A percentile compares a stretch with the other conserved stretches of the same genome.
Conservation (phyloP, 2,113 vertebrate species). For the Felis chaus region DNA sequence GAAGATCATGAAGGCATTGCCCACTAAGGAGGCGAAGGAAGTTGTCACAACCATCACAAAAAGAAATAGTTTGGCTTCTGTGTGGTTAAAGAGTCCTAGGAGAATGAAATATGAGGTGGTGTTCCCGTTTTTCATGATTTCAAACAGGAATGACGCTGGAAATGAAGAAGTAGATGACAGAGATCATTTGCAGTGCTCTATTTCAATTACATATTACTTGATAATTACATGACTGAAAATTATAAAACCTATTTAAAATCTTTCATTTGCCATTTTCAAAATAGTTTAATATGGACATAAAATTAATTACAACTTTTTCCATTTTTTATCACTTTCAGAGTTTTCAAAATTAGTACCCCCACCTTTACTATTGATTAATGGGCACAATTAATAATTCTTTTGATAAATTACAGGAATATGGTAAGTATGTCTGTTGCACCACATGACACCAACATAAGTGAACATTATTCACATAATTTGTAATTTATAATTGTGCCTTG, state of each 20-base stretch:
- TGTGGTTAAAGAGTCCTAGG: not conserved
- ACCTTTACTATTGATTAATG: not conserved
- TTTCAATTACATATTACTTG: not conserved
- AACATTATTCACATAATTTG: not conserved
- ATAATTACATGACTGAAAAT: not conserved
- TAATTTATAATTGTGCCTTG: not conserved
- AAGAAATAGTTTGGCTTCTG: not conserved
- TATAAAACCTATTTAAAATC: not conserved
- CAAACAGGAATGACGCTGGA: not conserved
- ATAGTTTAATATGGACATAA: not conserved
- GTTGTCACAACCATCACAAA: not conserved
- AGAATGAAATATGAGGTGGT: not conserved
- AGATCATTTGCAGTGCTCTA: not conserved
- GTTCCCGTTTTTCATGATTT: not conserved
- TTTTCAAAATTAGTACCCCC: not conserved
- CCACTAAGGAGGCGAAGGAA: not conserved
- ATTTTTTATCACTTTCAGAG: not conserved
- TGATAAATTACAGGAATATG: not conserved
- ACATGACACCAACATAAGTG: not conserved
- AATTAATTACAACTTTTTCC: not conserved
- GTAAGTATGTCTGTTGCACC: not conserved
- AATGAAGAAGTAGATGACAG: not conserved
- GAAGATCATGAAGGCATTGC: not conserved
- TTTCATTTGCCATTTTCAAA: not conserved
- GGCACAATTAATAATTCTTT: not conserved